These are phyloP conservation scores for human (Homo sapiens) DNA, from an alignment of 2,113 vertebrate species.

Conservation along the genomic window GRCh38 chr3:51720501-51721000, in stretches of 20 bases:
- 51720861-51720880: background rate
- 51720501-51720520: background rate
- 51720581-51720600: background rate
- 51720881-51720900: background rate
- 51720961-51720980: background rate
- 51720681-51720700: background rate
- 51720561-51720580: background rate
- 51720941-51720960: background rate
- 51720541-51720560: background rate
- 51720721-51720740: background rate
- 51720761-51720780: background rate
- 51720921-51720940: background rate
- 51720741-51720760: background rate
- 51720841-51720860: background rate
- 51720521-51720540: background rate
- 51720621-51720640: background rate
- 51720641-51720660: no score
- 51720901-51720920: background rate
- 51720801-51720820: background rate
- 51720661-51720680: background rate
- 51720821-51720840: background rate
- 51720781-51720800: background rate
- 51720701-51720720: background rate
- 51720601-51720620: background rate
- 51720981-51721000: background rate